A percentile compares a stretch with the other conserved stretches of the same genome.
phyloP scores from a whole-genome alignment of 2,888 invertebrate species.

The Therioaphis trifolii region DNA sequence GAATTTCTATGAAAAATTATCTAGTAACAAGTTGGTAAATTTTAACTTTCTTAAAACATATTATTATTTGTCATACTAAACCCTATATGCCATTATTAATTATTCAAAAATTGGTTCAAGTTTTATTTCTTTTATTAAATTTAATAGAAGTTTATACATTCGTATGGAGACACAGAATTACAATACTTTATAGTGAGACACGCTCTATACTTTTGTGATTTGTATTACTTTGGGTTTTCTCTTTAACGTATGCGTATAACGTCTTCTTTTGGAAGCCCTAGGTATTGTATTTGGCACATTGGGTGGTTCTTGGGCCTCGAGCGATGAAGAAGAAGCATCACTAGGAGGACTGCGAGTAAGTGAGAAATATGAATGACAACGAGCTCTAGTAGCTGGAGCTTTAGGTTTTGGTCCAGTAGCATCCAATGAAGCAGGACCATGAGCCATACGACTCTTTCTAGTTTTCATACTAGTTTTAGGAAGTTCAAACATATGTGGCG shows the following conservation, averaged over 20 bases:
- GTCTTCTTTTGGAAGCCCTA: slow-evolving; percentile 66
- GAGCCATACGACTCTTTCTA: slow-evolving; percentile 45
- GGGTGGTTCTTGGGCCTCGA: slow-evolving; percentile 66
- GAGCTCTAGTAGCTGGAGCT: slow-evolving; percentile 63
- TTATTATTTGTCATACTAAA: slow-evolving; percentile 27
- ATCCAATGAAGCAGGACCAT: slow-evolving; percentile 37
- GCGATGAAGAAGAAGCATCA: slow-evolving; percentile 67
- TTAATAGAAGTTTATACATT: background rate
- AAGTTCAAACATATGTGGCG: slow-evolving; percentile 56
- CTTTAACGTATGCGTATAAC: slow-evolving; percentile 65
- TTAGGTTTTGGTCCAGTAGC: slow-evolving; percentile 2
- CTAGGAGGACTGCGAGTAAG: slow-evolving; percentile 67
- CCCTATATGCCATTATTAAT: slow-evolving; percentile 42
- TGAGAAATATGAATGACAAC: slow-evolving; percentile 68
- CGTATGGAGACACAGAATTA: background rate
- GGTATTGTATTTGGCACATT: slow-evolving; percentile 67
- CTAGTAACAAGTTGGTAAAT: slow-evolving; percentile 10
- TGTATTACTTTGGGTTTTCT: slow-evolving; percentile 60
- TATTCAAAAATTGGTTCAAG: slow-evolving; percentile 16
- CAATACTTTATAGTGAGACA: background rate
- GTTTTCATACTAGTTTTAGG: slow-evolving; percentile 37
- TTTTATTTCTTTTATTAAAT: slow-evolving; percentile 1
- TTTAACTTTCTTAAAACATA: slow-evolving; percentile 8
- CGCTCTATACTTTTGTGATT: slow-evolving; percentile 53
- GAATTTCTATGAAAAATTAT: slow-evolving; percentile 12